Base-by-base conservation (phyloP, 2,888 invertebrate genomes). In the Dicycla oo region DNA sequence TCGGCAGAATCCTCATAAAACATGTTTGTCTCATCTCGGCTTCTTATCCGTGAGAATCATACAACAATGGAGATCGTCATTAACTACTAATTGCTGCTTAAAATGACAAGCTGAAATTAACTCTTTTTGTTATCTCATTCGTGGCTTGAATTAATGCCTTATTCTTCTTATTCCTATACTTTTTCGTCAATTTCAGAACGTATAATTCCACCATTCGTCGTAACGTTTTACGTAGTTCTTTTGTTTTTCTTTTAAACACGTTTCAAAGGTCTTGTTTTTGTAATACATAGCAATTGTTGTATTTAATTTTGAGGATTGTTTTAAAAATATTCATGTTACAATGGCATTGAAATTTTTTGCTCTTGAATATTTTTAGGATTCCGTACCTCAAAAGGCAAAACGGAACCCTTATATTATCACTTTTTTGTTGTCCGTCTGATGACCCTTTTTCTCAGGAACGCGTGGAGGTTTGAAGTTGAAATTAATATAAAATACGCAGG, bases 21-120 rank as follows among this genome's bases (percentile, higher is more conserved):
- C 75, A 77, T 77, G 76, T 75, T 76, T 73, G 61, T 78, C 84
- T 81, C 79, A 80, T 78, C 78, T 78, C 58, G 60, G 30, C 77
- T 47, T 80, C 76, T 89, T 87, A 88, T 86, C 86, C 90, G 90
- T 92, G 92, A 88, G 92, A 92, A 90, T 67, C 81, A 76, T 69
- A 71, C 53, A 87, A 92, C 92, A 92, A 92, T 92, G 84, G 85
- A 80, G 68, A 82, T 88, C 87, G 81, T 90, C 88, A 88, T 91
- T 89, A 88, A 80, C 83, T 76, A 88, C 88, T 90, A 89, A 90
- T 88, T 87, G 85, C 84, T 83, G 86, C 89, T 90, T 88, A 86
- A 87, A 89, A 88, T 90, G 89, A 87, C 89, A 88, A 86, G 83
- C 87, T 85, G 77, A 90, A 89, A 89, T 88, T 88, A 88, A 86